Evolutionary conservation across 2,888 invertebrate species (phyloP), one percentile per base, ranked within the genome.

Genomic region (Acleris sparsana): DNA sequence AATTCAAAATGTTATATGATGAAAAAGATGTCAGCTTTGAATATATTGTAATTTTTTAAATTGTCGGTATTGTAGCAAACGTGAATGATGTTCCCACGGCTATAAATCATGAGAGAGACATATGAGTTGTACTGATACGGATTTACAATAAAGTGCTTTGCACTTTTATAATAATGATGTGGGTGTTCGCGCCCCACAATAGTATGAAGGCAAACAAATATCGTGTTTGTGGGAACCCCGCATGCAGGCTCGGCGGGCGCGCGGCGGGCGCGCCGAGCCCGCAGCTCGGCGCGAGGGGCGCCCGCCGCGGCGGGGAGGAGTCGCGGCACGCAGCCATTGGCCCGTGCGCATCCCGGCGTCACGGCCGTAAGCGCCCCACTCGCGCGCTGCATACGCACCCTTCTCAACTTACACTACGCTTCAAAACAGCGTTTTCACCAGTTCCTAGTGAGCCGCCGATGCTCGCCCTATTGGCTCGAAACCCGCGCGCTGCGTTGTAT

Each of bases 141-240:
- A 89, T 89, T 90, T 86, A 90, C 87, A 87, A 91, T 88, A 80
- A 82, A 87, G 82, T 80, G 80, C 79, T 86, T 86, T 87, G 85
- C 84, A 88, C 85, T 86, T 89, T 86, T 79, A 82, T 84, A 82
- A 83, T 90, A 88, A 92, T 92, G 86, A 92, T 92, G 92, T 92
- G 92, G 92, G 92, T 85, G 92, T 86, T 85, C 78, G 86, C 78
- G 83, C 85, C 86, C 88, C 80, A 84, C 80, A 84, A 85, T 84
- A 80, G 79, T 74, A 82, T 76, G 72, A 83, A 84, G 79, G 86
- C 86, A 86, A 88, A 86, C 85, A 86, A 84, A 88, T 86, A 84
- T 86, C 79, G 80, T 79, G 75, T 77, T 84, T 87, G 88, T 92
- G 91, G 89, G 92, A 92, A 92, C 85, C 92, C 92, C 92, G 92